These are phyloP conservation scores for Cosmia trapezina DNA, from an alignment of 2,888 invertebrate species.

Conservation along the genomic window DNA sequence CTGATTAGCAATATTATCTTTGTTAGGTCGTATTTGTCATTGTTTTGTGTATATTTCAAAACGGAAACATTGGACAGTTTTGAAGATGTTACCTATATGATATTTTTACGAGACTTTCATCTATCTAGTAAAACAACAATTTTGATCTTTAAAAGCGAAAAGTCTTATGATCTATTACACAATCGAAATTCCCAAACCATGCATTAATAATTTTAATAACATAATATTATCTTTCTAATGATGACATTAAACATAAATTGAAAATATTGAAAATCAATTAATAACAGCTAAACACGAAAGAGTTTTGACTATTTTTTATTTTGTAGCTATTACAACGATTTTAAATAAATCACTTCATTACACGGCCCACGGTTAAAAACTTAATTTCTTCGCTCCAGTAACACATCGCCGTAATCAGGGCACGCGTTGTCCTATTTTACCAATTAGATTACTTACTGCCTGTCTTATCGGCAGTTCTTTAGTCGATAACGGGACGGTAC, in stretches of 20 bases:
- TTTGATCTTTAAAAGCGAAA: background rate
- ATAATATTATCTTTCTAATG: background rate
- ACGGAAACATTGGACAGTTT: background rate
- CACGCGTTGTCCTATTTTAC: conserved; percentile 60
- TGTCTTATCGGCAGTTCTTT: conserved; percentile 53
- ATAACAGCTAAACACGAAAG: background rate
- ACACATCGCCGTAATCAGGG: conserved; percentile 19
- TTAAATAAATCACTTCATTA: background rate
- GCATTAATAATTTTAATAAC: background rate
- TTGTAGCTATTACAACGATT: background rate
- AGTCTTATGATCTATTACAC: background rate
- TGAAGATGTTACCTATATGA: background rate
- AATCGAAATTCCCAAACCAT: background rate
- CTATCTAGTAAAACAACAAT: background rate
- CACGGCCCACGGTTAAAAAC: background rate
- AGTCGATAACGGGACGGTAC: conserved; percentile 53
- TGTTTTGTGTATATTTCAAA: conserved; percentile 43
- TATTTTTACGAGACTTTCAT: background rate
- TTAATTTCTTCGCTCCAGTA: conserved; percentile 21
- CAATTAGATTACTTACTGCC: conserved; percentile 59
- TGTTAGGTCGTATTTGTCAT: conserved; percentile 42
- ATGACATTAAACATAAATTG: background rate
- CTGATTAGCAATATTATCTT: conserved; percentile 51
- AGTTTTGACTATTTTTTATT: background rate
- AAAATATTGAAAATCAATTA: no score